Evolutionary conservation across 2,888 invertebrate species (phyloP).

Genomic region (Meloe dianella): DNA sequence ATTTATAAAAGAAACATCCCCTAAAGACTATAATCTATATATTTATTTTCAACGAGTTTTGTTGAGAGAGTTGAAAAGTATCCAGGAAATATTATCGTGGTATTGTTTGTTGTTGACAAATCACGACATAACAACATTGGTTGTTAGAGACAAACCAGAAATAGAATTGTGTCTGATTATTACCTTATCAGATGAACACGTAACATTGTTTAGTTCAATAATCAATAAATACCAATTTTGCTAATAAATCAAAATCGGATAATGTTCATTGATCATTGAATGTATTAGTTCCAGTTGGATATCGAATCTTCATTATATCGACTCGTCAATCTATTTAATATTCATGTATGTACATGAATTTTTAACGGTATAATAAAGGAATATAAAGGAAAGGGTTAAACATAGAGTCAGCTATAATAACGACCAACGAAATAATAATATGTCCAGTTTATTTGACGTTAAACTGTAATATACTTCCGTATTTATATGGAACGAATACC

Average conservation of each 20-base stretch:
- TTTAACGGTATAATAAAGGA: background rate
- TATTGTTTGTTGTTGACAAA: constrained; percentile 6
- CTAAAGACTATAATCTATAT: background rate
- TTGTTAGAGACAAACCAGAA: background rate
- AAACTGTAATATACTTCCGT: constrained; percentile 40
- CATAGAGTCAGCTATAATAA: background rate
- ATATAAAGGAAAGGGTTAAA: background rate
- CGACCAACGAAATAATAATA: background rate
- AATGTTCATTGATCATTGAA: background rate
- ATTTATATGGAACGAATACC: constrained; percentile 38
- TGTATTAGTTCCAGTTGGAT: background rate
- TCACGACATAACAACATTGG: background rate
- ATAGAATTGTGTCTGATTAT: background rate
- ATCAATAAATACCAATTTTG: background rate
- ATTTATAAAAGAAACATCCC: constrained; percentile 30
- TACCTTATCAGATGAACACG: background rate
- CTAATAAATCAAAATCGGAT: background rate
- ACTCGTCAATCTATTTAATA: background rate
- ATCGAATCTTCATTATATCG: background rate
- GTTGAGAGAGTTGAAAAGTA: background rate
- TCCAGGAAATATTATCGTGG: constrained; percentile 3
- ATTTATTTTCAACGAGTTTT: background rate
- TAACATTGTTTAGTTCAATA: background rate
- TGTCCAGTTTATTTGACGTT: constrained; percentile 38
- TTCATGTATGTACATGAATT: background rate